Percentiles rank a stretch among this genome's conserved stretches.
These are phyloP conservation scores for Anthoscopus minutus DNA, from an alignment of 2,113 vertebrate genomes.

Conservation along the genomic window DNA sequence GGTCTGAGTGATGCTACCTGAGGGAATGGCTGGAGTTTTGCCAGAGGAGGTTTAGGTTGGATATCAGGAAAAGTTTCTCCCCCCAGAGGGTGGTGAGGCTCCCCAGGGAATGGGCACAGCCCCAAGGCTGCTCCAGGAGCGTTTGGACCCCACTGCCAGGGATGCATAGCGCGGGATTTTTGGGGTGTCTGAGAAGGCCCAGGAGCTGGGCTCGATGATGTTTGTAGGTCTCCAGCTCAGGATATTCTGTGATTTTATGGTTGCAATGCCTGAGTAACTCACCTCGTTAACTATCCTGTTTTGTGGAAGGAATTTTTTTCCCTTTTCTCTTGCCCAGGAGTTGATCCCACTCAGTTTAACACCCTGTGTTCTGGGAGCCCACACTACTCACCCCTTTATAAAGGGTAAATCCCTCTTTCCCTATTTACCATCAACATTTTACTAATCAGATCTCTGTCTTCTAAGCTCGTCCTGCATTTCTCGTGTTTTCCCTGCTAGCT, in stretches of 20 bases:
- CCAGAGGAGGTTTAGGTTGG: not conserved
- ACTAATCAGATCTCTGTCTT: not conserved
- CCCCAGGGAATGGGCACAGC: rapidly evolving
- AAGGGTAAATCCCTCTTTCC: not conserved
- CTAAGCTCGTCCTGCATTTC: rapidly evolving
- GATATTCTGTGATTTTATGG: not conserved
- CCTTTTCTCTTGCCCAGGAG: not conserved
- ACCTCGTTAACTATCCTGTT: not conserved
- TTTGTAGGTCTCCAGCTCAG: not conserved
- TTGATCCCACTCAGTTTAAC: not conserved
- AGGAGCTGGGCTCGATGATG: not conserved
- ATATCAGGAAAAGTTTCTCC: not conserved
- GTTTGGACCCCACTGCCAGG: rapidly evolving
- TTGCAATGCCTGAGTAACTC: not conserved
- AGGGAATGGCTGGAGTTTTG: not conserved
- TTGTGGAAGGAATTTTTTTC: not conserved
- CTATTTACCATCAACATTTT: not conserved
- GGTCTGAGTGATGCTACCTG: not conserved
- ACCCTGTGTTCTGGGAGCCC: rapidly evolving
- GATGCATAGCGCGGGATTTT: not conserved
- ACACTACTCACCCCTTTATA: not conserved
- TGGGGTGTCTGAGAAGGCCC: not conserved
- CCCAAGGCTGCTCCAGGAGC: not conserved
- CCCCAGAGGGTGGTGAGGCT: not conserved
- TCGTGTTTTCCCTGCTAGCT: not conserved